These are phyloP conservation scores for Nestor notabilis DNA, from an alignment of 2,113 vertebrate genomes.

Conservation along the genomic window DNA sequence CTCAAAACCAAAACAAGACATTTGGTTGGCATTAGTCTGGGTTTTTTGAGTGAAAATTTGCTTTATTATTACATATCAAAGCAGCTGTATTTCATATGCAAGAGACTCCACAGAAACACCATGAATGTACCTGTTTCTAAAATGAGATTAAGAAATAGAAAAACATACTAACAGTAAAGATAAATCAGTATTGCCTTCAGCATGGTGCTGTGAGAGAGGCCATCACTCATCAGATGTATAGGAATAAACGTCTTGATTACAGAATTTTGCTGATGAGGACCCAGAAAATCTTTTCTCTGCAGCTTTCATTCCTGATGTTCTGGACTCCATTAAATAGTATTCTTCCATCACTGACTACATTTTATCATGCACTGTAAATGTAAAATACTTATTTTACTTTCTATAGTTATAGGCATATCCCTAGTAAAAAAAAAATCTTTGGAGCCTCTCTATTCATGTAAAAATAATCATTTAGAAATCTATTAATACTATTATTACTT, in stretches of 20 bases:
- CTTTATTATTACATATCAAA: background rate
- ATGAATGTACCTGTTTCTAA: background rate
- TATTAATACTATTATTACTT: background rate
- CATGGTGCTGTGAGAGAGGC: background rate
- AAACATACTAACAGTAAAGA: background rate
- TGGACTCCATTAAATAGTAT: background rate
- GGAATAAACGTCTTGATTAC: background rate
- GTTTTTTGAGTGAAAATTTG: background rate
- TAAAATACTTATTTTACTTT: slow-evolving; percentile 32
- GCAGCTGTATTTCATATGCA: background rate
- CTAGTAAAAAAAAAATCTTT: background rate
- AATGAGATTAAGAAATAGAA: background rate
- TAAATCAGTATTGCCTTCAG: background rate
- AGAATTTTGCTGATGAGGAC: background rate
- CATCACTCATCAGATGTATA: background rate
- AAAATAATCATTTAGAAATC: background rate
- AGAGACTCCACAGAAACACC: background rate
- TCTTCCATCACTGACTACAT: background rate
- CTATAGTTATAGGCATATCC: background rate
- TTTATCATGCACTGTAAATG: slow-evolving; percentile 29
- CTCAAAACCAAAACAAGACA: background rate
- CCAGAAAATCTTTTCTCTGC: background rate
- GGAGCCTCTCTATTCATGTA: background rate
- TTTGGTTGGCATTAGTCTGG: background rate
- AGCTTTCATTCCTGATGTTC: background rate